Evolutionary conservation across 2,113 vertebrate species (phyloP).

Genomic region (Pygoscelis adeliae): DNA sequence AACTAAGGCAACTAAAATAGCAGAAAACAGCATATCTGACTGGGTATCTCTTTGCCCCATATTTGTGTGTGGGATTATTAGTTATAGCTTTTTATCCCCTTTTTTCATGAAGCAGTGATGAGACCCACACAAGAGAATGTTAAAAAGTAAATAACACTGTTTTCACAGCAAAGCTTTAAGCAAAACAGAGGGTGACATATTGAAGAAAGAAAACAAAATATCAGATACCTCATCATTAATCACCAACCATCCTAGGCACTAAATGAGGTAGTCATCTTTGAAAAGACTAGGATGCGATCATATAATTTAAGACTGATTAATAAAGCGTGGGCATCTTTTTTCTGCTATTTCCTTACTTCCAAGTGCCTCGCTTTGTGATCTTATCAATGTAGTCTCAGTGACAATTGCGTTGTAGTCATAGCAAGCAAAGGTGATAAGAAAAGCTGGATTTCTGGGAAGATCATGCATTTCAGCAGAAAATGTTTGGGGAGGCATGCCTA

Average conservation of each 20-base stretch:
- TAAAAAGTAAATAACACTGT: not conserved
- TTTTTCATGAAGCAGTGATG: not conserved
- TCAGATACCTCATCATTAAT: not conserved
- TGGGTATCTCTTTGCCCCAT: not conserved
- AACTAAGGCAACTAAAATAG: not conserved
- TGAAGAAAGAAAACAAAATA: not conserved
- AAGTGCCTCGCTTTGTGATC: not conserved
- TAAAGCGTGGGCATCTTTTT: not conserved
- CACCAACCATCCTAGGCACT: not conserved
- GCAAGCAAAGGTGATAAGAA: not conserved
- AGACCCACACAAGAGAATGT: not conserved
- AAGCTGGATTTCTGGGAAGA: not conserved
- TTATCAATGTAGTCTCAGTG: not conserved
- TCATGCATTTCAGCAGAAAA: not conserved
- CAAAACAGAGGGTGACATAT: not conserved
- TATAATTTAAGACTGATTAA: not conserved
- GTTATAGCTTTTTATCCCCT: not conserved
- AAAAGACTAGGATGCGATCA: not conserved
- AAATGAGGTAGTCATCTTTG: not conserved
- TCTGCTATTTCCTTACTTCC: not conserved
- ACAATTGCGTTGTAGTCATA: not conserved
- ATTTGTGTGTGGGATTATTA: not conserved
- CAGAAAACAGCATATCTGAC: not conserved
- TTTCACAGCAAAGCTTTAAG: not conserved
- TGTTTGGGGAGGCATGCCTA: not conserved